A percentile compares a stretch with the other conserved stretches of the same genome.
These are phyloP conservation scores for Gambusia yucatana DNA, from an alignment of 2,797 vertebrate genomes.

Conservation along the genomic window DNA sequence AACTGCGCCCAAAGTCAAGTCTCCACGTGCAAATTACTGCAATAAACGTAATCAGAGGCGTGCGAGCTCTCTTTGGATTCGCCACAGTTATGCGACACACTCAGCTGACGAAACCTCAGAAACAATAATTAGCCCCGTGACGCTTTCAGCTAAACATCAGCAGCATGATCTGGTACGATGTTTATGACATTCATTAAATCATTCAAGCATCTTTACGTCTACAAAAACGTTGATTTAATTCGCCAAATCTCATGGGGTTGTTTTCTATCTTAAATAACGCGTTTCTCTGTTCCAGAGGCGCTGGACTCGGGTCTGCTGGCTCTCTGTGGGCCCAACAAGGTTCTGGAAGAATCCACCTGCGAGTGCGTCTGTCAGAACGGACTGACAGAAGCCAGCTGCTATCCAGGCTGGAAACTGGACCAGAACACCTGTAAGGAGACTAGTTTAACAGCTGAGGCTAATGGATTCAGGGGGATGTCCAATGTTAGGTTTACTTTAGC, in stretches of 20 bases:
- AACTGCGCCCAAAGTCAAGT: not conserved
- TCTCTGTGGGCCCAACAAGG: conserved; percentile 79
- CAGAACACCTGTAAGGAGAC: conserved; percentile 72
- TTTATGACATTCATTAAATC: not conserved
- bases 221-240: not conserved
- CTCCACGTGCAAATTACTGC: not conserved
- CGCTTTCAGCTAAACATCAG: conserved; percentile 7
- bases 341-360: conserved; percentile 76
- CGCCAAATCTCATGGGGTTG: not conserved
- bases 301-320: conserved; percentile 73
- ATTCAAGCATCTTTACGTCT: not conserved
- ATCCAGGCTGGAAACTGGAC: conserved; percentile 79
- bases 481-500: not conserved
- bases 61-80: not conserved
- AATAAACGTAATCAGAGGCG: conserved; percentile 4
- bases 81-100: not conserved
- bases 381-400: conserved; percentile 79
- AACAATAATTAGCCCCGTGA: conserved; percentile 7
- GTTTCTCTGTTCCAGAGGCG: conserved; percentile 50
- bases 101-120: not conserved
- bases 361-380: conserved; percentile 80
- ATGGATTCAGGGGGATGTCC: not conserved
- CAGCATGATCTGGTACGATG: conserved; percentile 4
- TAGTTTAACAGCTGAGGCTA: not conserved
- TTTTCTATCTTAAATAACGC: not conserved